A percentile compares a stretch with the other conserved stretches of the same genome.
These are phyloP conservation scores for Hippoglossus hippoglossus DNA, from an alignment of 2,797 vertebrate species.

Conservation along the genomic window DNA sequence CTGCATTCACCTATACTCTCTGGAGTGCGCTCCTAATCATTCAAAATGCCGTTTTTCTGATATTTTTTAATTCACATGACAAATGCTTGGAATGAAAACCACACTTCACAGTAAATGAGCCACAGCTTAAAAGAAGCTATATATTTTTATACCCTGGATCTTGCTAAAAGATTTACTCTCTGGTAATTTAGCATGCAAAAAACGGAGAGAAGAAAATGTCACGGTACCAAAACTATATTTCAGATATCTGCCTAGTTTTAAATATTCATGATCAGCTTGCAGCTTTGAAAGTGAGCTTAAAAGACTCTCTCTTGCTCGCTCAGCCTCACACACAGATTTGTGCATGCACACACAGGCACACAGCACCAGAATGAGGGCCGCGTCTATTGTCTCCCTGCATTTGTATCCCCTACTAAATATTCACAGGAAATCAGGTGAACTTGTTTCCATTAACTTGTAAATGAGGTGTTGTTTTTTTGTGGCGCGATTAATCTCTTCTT, in stretches of 20 bases:
- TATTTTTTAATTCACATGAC: conserved; percentile 52
- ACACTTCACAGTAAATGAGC: conserved; percentile 38
- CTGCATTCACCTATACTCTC: conserved; percentile 42
- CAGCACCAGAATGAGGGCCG: conserved; percentile 7
- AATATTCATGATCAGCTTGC: conserved; percentile 76
- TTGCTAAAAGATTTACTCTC: conserved; percentile 39
- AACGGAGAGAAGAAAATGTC: conserved; percentile 16
- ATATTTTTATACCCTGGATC: conserved; percentile 49
- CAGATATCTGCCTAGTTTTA: conserved; percentile 65
- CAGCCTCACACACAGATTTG: conserved; percentile 7
- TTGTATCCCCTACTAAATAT: conserved; percentile 53
- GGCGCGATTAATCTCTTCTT: conserved; percentile 70
- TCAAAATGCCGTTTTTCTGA: conserved; percentile 46
- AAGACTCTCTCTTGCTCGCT: conserved; percentile 49
- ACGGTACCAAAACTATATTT: conserved; percentile 53
- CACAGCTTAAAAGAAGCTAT: conserved; percentile 59
- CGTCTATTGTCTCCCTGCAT: conserved; percentile 35
- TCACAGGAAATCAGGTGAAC: conserved; percentile 63
- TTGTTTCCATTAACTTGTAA: conserved; percentile 68
- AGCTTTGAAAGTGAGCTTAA: conserved; percentile 71
- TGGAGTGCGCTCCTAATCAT: conserved; percentile 19
- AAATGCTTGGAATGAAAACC: conserved; percentile 56
- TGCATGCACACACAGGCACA: neutral
- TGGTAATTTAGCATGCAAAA: conserved; percentile 59
- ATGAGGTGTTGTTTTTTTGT: conserved; percentile 63